Base-by-base conservation (phyloP, 2,888 invertebrate species). In the Hemithea aestivaria region DNA sequence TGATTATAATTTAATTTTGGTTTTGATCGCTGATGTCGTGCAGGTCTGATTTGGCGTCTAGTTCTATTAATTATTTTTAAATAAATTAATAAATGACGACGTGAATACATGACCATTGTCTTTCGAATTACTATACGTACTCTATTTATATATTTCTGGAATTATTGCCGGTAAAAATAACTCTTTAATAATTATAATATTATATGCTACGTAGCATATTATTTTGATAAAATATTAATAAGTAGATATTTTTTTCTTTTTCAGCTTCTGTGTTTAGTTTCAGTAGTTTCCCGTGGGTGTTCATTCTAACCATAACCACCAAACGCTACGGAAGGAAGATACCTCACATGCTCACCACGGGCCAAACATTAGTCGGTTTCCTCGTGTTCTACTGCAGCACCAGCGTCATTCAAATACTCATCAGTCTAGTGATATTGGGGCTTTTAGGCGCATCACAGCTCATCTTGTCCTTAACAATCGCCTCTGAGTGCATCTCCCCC, bases 401-500 rank as follows among this genome's bases (percentile, higher is more conserved):
- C 7, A 58, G 24, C 7, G 16, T 56, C 10, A 46, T 30, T 6
- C 56, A 62, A 2, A 46, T 66, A 6, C 20, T 66, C 3, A 51
- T 59, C 7, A 57, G 57, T 21, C 39, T 45, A 31, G 45, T 58
- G 4, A 51, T 63, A 11, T 6, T 10, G 11, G 11, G 26, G 2
- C 4, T 26, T 3, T 6, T 26, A 4, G 10, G 26, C 7, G 26
- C 26, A 10, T 10, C 26, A 6, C 26, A 11, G 7, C 5, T 26
- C 10, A 7, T 11, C 2, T 16, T 62, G 5, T 28, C 48, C 6
- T 2, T 59, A 0, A 34, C 57, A 11, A 43, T 68, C 1, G 1
- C 66, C 6, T 55, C 66, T 1, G 67, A 70, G 12, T 68, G 59
- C 7, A 56, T 53, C 6, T 65, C 63, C 1, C 62, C 68, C 1